Conservation (phyloP, 2,113 vertebrate species). For the Leptocoma aspasia region DNA sequence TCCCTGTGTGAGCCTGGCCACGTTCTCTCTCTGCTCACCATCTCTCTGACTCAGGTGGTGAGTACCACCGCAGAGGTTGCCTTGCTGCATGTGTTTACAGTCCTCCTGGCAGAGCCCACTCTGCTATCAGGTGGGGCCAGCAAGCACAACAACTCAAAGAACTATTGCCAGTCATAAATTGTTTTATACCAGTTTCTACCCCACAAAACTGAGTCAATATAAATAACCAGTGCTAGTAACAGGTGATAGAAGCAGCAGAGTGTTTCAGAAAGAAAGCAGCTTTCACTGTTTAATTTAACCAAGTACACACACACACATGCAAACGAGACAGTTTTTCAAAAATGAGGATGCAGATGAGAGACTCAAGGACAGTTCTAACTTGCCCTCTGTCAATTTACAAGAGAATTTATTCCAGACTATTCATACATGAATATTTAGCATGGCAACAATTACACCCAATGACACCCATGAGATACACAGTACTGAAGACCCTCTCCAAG, state of each 20-base stretch:
- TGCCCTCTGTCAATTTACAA: slow-evolving; percentile 75
- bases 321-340: slow-evolving; percentile 69
- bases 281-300: slow-evolving; percentile 35
- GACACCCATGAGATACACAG: slow-evolving; percentile 62
- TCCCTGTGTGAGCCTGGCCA: not conserved
- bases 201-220: not conserved
- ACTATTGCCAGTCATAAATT: not conserved
- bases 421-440: slow-evolving; percentile 78
- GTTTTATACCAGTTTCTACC: not conserved
- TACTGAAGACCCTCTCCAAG: slow-evolving; percentile 39
- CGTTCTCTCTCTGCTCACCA: not conserved
- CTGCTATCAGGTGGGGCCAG: not conserved
- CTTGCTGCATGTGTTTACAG: fast-evolving
- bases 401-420: slow-evolving; percentile 70
- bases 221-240: not conserved
- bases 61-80: not conserved
- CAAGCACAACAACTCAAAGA: not conserved
- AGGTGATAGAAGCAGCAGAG: not conserved
- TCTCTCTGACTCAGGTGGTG: not conserved
- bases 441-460: slow-evolving; percentile 70
- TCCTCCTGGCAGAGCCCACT: not conserved
- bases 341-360: slow-evolving; percentile 70
- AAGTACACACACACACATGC: not conserved
- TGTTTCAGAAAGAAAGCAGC: not conserved
- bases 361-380: slow-evolving; percentile 73